These are phyloP conservation scores for Silvanus unidentatus DNA, from an alignment of 2,888 invertebrate genomes.

Conservation along the genomic window DNA sequence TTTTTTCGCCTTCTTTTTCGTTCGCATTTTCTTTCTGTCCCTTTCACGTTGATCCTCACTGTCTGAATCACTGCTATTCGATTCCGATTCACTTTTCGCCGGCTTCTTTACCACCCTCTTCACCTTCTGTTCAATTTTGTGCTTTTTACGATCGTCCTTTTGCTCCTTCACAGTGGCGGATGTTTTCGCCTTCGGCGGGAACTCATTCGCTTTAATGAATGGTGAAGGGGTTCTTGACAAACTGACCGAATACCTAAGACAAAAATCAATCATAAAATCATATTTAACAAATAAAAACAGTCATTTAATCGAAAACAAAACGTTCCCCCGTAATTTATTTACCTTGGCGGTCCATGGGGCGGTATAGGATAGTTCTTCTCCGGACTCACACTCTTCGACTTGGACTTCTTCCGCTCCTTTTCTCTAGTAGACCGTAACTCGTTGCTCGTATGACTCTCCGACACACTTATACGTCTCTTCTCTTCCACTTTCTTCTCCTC, in stretches of 20 bases:
- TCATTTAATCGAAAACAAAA: no score
- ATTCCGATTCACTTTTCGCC: conserved; percentile 41
- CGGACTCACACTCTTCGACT: conserved; percentile 41
- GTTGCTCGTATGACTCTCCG: conserved; percentile 26
- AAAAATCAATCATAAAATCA: neutral
- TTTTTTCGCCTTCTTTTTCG: conserved; percentile 38
- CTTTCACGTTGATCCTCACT: conserved; percentile 39
- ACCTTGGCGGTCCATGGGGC: conserved; percentile 45
- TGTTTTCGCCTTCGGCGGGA: conserved; percentile 47
- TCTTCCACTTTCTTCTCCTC: conserved; percentile 21
- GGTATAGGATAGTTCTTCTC: conserved; percentile 38
- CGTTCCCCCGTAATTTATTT: no score
- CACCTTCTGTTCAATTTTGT: conserved; percentile 35
- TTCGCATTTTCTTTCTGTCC: conserved; percentile 35
- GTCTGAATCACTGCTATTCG: conserved; percentile 42
- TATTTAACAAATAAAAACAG: neutral
- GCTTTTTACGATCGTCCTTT: conserved; percentile 49
- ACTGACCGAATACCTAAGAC: conserved; percentile 58
- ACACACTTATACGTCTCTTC: conserved; percentile 24
- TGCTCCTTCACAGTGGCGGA: conserved; percentile 29
- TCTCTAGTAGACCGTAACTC: conserved; percentile 31
- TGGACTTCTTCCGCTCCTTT: conserved; percentile 36
- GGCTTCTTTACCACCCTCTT: conserved; percentile 42
- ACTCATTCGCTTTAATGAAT: conserved; percentile 66
- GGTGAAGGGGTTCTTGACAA: conserved; percentile 83